Evolutionary conservation across 2,888 invertebrate species (phyloP).

Genomic region (Cremastinae sp.): DNA sequence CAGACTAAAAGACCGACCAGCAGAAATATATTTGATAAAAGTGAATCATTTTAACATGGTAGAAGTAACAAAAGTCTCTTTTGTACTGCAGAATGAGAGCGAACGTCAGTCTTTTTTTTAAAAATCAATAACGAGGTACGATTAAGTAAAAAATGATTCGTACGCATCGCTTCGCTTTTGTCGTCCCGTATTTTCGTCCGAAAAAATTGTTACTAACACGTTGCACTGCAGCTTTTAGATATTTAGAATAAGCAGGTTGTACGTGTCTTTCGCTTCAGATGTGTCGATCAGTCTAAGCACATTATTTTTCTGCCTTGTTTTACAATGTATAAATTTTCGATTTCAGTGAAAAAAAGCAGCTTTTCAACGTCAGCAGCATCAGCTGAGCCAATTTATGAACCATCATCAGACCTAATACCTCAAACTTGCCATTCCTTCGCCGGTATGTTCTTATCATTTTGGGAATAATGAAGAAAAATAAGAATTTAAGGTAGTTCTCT

Average conservation of each 20-base stretch:
- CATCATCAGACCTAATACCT: constrained; percentile 64
- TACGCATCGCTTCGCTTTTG: constrained; percentile 47
- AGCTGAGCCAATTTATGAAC: constrained; percentile 69
- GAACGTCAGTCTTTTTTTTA: constrained; percentile 65
- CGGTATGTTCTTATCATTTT: constrained; percentile 32
- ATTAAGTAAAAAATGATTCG: constrained; percentile 48
- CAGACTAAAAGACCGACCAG: constrained; percentile 33
- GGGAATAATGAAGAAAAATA: neutral
- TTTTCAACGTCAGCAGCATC: constrained; percentile 70
- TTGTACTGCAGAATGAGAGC: constrained; percentile 70
- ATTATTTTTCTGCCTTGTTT: constrained; percentile 7
- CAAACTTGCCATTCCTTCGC: constrained; percentile 57
- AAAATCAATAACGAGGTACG: constrained; percentile 68
- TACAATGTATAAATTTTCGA: constrained; percentile 33
- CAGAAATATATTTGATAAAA: constrained; percentile 20
- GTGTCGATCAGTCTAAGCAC: constrained; percentile 22
- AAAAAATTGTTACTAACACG: constrained; percentile 5
- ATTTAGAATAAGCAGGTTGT: constrained; percentile 24
- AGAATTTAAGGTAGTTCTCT: too few species aligned
- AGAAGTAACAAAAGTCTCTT: constrained; percentile 68
- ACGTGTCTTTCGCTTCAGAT: constrained; percentile 22
- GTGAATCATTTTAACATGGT: constrained; percentile 45
- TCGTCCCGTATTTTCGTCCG: constrained; percentile 40
- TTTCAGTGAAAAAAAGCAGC: constrained; percentile 71
- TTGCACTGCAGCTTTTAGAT: constrained; percentile 29